Base-by-base conservation (phyloP, 2,113 vertebrate genomes). In the Chaenocephalus aceratus region DNA sequence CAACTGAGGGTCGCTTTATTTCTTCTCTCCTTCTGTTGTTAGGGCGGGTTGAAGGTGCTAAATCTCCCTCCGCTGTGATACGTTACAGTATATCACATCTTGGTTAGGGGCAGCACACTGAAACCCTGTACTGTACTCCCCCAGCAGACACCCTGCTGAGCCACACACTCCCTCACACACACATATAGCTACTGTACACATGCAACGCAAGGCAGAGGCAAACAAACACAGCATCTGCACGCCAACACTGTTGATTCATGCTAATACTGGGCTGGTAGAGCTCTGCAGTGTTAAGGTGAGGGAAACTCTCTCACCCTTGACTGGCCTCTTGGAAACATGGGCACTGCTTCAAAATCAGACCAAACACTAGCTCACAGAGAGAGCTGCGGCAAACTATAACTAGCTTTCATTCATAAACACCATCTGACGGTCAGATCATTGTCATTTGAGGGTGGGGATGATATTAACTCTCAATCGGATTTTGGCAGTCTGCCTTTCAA, bases 201-300 rank as follows among this genome's bases (percentile, higher is more conserved):
- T 23, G 64, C 72, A 77, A 36, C 13, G 72, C 71, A 44, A 74
- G 53, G 71, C 61, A 2, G 77, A 53, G 80, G 73, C 73, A 88
- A 86, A 91, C 77, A 91, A 81, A 86, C 85, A 49, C 18, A 1
- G 72, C 82, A 53, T 86, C 75, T 45, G 67, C 58, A 81, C 10
- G 74, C 70, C 49, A n/a, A 30, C 30, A 12, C 85, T 83, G 82
- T 90, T 84, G 72, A 92, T 86, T 91, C 88, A 92, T 88, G 82
- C 68, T 80, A 86, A 88, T 83, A 23, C 45, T 0, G 48, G 45
- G 6, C 52, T 18, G 53, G 76, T 18, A 4, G 70, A 83, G 79
- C 64, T 34, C 57, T 36, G 3, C 11, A 13, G 77, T 15, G 75
- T 70, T 57, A 74, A 84, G 84, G 82, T 72, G 78, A 85, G 81